Base-by-base conservation (phyloP, 2,113 vertebrate genomes). In the Epinephelus moara region DNA sequence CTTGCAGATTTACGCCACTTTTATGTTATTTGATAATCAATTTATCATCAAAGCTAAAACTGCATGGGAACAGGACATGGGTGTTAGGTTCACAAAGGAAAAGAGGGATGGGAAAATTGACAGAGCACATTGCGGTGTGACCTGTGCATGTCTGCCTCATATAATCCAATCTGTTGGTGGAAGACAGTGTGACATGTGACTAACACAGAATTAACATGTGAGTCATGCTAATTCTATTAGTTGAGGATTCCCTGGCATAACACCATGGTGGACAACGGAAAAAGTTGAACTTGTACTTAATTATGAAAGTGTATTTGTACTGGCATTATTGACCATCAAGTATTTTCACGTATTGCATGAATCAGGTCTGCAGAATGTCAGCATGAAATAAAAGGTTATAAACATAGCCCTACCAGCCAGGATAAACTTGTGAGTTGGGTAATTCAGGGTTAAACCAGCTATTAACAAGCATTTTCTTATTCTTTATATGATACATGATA, bases 1-100 rank as follows among this genome's bases (percentile, higher is more conserved):
- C 80, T 87, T 53, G 19, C 63, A 78, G 61, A 56, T 74, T 57
- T 79, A 45, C 27, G 1, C 42, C 45, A 64, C 74, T 85, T 87
- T 84, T 75, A 74, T 88, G 81, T 66, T 81, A 84, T 82, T 87
- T 91, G 60, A 87, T 88, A 73, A 88, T 81, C 79, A 79, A 64
- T 88, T 84, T 80, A 83, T 75, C 78, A 88, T 88, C 79, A 87
- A 85, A 88, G 63, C 47, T 23, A 23, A 64, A 85, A 60, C 55
- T 61, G 50, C 63, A 79, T 87, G 60, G 71, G 68, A 84, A 86
- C 68, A 84, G 75, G 75, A 85, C 82, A 80, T 70, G 55, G 49
- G 49, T 84, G 74, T 67, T 55, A 40, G 47, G 73, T 80, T 85
- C 47, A 70, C 49, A 88, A 83, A 89, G 64, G 42, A 75, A 69